phyloP scores from a whole-genome alignment of 2,888 invertebrate species.

The Mythimna impura region DNA sequence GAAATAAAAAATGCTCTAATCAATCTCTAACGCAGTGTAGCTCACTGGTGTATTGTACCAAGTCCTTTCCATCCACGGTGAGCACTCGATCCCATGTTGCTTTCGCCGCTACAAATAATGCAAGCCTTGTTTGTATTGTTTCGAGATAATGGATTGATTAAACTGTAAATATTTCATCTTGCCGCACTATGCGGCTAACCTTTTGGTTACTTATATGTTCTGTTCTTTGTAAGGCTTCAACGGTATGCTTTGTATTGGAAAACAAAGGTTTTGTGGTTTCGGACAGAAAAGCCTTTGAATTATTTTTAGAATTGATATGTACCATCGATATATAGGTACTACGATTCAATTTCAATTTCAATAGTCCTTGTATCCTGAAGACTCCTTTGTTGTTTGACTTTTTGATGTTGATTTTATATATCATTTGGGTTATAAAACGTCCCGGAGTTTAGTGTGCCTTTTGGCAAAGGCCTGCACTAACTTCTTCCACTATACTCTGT shows the following conservation, averaged over 20 bases:
- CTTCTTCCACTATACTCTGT: too few relatives aligned
- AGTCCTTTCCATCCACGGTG: constrained; percentile 8
- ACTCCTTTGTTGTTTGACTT: too few relatives aligned
- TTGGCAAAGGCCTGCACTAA: too few relatives aligned
- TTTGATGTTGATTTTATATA: too few relatives aligned
- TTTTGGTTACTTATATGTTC: constrained; percentile 23
- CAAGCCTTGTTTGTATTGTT: constrained; percentile 65
- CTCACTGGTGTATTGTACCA: not conserved
- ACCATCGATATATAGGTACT: too few relatives aligned
- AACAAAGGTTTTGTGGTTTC: constrained; percentile 23
- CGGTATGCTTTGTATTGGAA: constrained; percentile 29
- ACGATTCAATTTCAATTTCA: too few relatives aligned
- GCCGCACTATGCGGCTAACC: constrained; percentile 42
- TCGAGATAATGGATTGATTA: constrained; percentile 77
- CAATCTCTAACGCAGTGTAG: constrained; percentile 6
- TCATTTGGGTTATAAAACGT: too few relatives aligned
- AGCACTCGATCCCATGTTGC: constrained; percentile 63
- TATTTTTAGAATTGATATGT: not conserved
- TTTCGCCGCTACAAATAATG: constrained; percentile 68
- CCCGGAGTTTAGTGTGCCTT: too few relatives aligned
- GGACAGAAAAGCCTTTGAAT: constrained; percentile 6
- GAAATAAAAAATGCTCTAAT: constrained; percentile 17
- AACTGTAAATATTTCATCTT: constrained; percentile 73
- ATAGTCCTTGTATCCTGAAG: too few relatives aligned
- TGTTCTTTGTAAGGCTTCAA: constrained; percentile 25